Evolutionary conservation across 2,113 vertebrate genomes (phyloP).

Genomic region (Cyprinus carpio): DNA sequence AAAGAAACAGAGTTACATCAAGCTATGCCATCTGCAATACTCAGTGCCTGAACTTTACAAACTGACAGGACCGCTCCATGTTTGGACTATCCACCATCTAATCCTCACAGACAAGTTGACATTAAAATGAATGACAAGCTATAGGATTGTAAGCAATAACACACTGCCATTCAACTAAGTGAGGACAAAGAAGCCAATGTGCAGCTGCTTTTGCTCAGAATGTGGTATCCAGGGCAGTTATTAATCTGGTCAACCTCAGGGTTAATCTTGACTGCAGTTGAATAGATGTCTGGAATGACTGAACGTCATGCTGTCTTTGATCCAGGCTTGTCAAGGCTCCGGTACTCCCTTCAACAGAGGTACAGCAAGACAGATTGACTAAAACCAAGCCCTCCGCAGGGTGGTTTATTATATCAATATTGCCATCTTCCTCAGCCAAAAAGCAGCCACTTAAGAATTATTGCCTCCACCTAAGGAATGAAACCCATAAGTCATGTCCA

Average conservation of each 20-base stretch:
- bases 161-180: slow-evolving; percentile 5
- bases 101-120: slow-evolving; percentile 28
- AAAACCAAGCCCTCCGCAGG: slow-evolving; percentile 35
- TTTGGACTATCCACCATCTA: slow-evolving; percentile 19
- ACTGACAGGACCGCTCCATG: slow-evolving; percentile 20
- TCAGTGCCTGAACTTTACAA: background rate
- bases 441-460: slow-evolving; percentile 12
- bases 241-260: slow-evolving; percentile 66
- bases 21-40: background rate
- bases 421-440: background rate
- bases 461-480: background rate
- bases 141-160: slow-evolving; percentile 24
- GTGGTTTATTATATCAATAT: slow-evolving; percentile 38
- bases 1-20: background rate
- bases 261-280: slow-evolving; percentile 68
- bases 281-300: slow-evolving; percentile 65
- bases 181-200: slow-evolving; percentile 29
- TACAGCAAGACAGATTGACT: slow-evolving; percentile 31
- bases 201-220: slow-evolving; percentile 48
- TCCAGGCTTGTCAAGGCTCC: slow-evolving; percentile 39
- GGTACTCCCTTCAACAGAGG: slow-evolving; percentile 41
- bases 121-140: slow-evolving; percentile 38
- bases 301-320: slow-evolving; percentile 48
- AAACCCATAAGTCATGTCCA: slow-evolving; percentile 7
- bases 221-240: slow-evolving; percentile 54